Percentiles rank a stretch among this genome's conserved stretches.
Conservation (phyloP, 1,140 invertebrate genomes). For the Heliconius congener region DNA sequence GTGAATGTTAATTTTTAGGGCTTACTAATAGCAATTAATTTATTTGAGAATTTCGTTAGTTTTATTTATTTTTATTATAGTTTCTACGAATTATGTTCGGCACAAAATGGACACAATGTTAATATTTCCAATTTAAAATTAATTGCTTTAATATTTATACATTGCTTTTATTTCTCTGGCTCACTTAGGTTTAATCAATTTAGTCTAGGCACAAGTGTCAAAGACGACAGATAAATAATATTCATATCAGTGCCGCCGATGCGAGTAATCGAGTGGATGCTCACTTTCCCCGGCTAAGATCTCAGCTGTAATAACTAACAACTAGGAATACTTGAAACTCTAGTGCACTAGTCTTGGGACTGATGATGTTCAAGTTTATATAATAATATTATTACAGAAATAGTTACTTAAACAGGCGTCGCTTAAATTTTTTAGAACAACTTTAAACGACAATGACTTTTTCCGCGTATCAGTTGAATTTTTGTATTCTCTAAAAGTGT, state of each 20-base stretch:
- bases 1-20: background rate
- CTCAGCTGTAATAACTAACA: slow-evolving; percentile 56
- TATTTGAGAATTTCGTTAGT: background rate
- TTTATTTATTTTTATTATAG: background rate
- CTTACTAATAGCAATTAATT: background rate
- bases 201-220: slow-evolving; percentile 3
- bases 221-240: slow-evolving; percentile 25
- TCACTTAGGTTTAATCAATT: background rate
- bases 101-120: too few species aligned
- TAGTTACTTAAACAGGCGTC: too few species aligned
- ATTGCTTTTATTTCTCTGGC: background rate
- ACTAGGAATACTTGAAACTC: slow-evolving; percentile 46
- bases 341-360: slow-evolving; percentile 39
- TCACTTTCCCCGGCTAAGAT: slow-evolving; percentile 70
- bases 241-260: slow-evolving; percentile 1
- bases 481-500: too few species aligned
- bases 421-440: too few species aligned
- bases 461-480: too few species aligned
- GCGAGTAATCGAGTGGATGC: slow-evolving; percentile 38
- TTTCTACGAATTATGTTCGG: too few species aligned
- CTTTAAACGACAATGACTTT: too few species aligned
- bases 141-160: too few species aligned
- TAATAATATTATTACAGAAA: too few species aligned
- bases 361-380: too few species aligned
- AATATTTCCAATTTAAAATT: too few species aligned